Percentiles rank a stretch among this genome's conserved stretches.
These are phyloP conservation scores for Chlorops oryzae DNA, from an alignment of 1,140 invertebrate species.

Conservation along the genomic window DNA sequence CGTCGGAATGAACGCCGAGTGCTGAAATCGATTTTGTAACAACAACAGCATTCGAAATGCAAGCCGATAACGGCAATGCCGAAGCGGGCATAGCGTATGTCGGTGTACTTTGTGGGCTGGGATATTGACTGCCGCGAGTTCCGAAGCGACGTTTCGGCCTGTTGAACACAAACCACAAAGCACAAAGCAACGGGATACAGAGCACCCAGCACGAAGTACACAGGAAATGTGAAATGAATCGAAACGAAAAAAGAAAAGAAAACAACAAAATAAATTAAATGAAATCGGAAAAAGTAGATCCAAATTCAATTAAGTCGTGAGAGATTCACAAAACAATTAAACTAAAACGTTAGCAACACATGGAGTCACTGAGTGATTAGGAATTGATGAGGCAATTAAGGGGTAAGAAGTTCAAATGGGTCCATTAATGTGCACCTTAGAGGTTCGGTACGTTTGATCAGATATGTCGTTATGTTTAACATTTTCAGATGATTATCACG, in stretches of 20 bases:
- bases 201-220: background rate
- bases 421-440: slow-evolving; percentile 56
- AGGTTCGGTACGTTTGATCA: slow-evolving; percentile 82
- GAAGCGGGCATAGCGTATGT: background rate
- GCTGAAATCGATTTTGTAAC: slow-evolving; percentile 38
- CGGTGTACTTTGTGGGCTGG: slow-evolving; percentile 10
- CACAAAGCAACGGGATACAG: too few relatives aligned
- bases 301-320: too few relatives aligned
- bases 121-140: slow-evolving; percentile 36
- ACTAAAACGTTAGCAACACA: too few relatives aligned
- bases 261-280: too few relatives aligned
- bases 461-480: slow-evolving; percentile 81
- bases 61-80: too few relatives aligned
- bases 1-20: slow-evolving; percentile 19
- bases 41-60: slow-evolving; percentile 4
- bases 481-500: slow-evolving; percentile 82
- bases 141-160: slow-evolving; percentile 43
- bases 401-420: too few relatives aligned
- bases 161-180: too few relatives aligned
- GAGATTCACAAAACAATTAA: too few relatives aligned
- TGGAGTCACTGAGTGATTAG: too few relatives aligned
- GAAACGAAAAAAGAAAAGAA: background rate
- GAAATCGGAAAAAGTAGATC: too few relatives aligned
- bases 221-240: background rate
- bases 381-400: too few relatives aligned